Evolutionary conservation across 2,113 vertebrate genomes (phyloP).

Genomic region (Nothobranchius kuhntae): DNA sequence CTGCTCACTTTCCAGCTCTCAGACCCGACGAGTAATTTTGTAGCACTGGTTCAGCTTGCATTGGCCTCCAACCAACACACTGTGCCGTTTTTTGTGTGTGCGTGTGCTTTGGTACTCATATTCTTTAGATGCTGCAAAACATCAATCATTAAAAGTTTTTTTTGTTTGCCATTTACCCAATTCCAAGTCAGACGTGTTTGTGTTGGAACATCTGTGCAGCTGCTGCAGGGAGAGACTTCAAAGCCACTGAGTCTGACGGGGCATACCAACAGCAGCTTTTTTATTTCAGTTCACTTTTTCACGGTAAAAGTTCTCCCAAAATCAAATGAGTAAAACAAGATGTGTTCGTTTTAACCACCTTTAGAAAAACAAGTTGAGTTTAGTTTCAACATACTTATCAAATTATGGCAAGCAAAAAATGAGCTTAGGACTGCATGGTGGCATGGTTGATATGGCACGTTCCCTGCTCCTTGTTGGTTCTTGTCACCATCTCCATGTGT

Average conservation of each 20-base stretch:
- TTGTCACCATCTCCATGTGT: too few relatives aligned
- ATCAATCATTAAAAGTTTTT: neutral
- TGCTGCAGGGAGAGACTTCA: slow-evolving; percentile 37
- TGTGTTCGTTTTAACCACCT: too few relatives aligned
- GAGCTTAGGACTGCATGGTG: too few relatives aligned
- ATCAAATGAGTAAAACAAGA: too few relatives aligned
- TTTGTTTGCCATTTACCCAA: slow-evolving; percentile 53
- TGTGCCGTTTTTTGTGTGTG: slow-evolving; percentile 40
- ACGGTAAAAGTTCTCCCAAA: too few relatives aligned
- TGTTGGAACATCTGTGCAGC: slow-evolving; percentile 42
- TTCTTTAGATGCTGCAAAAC: slow-evolving; percentile 42
- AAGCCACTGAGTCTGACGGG: neutral
- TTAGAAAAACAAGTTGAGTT: too few relatives aligned
- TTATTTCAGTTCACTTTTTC: slow-evolving; percentile 13
- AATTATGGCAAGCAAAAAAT: too few relatives aligned
- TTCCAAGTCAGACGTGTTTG: slow-evolving; percentile 35
- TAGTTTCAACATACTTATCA: too few relatives aligned
- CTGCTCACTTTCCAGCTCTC: slow-evolving; percentile 21
- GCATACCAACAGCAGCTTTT: neutral
- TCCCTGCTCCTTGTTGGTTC: too few relatives aligned
- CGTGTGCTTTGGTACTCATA: slow-evolving; percentile 45
- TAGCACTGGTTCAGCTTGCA: slow-evolving; percentile 52
- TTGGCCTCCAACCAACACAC: slow-evolving; percentile 49
- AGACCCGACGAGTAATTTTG: slow-evolving; percentile 47
- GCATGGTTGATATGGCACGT: too few relatives aligned